Base-by-base conservation (phyloP, 2,888 invertebrate genomes). In the Caenorhabditis imperialis region DNA sequence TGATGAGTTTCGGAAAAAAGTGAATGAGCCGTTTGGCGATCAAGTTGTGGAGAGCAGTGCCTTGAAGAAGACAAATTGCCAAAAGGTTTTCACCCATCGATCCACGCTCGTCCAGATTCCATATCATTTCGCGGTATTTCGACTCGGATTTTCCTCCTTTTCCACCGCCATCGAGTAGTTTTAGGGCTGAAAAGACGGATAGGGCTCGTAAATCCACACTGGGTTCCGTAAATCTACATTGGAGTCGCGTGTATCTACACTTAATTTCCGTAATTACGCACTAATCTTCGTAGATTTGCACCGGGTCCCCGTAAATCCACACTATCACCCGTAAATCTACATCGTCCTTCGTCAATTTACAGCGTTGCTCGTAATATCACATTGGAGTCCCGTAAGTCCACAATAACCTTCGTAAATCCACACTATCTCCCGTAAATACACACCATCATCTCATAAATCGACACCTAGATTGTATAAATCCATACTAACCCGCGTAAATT, bases 1-100 rank as follows among this genome's bases (percentile, higher is more conserved):
- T 94, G 85, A 98, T 94, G 14, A 98, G 91, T 88, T 94, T 95
- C 0, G 98, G 98, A 90, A 94, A 99, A 88, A 94, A 93, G 50
- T 93, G 91, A 8, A 98, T 90, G 14, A 99, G 90, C 62, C 96
- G 90, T 89, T 96, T 96, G 0, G 96, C 96, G 57, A 99, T 91
- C 23, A 79, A 57, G 62, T 85, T 85, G 61, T 85, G 85, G 10
- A 81, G 75, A 23, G 78, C 77, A 7, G 78, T 65, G 25, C 84
- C 84, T 22, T 85, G 85, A 1, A 84, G 75, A 4, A 84, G 72
- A 88, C 97, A 97, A 23, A 97, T 90, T 89, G 96, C 96, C 22
- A 98, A 90, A 76, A 95, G 93, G 0, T 95, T 94, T 90, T 98
- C 98, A 0, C 98, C 97, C 0, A 98, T 82, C 3, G 81, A 75